A percentile compares a stretch with the other conserved stretches of the same genome.
These are phyloP conservation scores for Glaucidium brasilianum DNA, from an alignment of 2,113 vertebrate genomes.

Conservation along the genomic window DNA sequence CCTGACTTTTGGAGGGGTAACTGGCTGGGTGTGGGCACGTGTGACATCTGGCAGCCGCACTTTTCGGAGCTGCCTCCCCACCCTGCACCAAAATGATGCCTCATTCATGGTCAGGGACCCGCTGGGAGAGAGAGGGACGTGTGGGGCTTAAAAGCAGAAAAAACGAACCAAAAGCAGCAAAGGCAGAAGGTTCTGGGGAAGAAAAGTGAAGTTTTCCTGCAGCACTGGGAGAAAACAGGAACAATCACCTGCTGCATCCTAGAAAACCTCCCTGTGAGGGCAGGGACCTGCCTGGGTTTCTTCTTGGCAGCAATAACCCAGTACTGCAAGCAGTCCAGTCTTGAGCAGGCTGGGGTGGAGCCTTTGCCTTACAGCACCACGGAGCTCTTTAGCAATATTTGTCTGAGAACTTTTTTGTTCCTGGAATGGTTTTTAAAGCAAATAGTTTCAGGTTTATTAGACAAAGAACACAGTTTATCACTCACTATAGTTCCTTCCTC, in stretches of 20 bases:
- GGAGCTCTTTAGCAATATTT: not conserved
- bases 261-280: not conserved
- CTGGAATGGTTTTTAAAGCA: not conserved
- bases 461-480: not conserved
- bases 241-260: not conserved
- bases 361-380: not conserved
- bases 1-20: not conserved
- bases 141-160: not conserved
- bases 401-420: not conserved
- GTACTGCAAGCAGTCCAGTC: not conserved
- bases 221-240: not conserved
- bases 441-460: not conserved
- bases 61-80: fast-evolving
- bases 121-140: not conserved
- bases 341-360: not conserved
- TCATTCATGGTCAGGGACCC: not conserved
- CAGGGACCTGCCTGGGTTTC: not conserved
- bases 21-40: fast-evolving
- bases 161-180: not conserved
- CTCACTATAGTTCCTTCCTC: not conserved
- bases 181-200: not conserved
- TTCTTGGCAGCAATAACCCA: not conserved
- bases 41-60: not conserved
- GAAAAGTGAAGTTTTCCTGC: not conserved
- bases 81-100: not conserved